phyloP scores from a whole-genome alignment of 2,888 invertebrate genomes.

The Thysanoteuthis rhombus region DNA sequence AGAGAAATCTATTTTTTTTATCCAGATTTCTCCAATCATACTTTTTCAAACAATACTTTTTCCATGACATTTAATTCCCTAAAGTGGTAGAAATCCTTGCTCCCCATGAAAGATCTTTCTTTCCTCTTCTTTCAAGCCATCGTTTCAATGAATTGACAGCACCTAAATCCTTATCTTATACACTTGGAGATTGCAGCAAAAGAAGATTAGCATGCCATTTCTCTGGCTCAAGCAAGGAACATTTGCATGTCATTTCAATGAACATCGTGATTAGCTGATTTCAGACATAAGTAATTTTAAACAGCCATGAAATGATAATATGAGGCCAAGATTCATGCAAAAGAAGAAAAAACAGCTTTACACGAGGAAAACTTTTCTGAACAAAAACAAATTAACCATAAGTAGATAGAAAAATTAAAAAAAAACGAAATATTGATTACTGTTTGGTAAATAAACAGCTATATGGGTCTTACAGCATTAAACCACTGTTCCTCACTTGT shows the following conservation, averaged over 20 bases:
- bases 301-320: background rate
- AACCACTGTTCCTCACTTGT: background rate
- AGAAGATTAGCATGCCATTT: background rate
- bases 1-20: background rate
- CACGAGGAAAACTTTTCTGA: background rate
- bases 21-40: slow-evolving; percentile 12
- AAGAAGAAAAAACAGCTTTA: background rate
- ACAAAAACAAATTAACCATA: background rate
- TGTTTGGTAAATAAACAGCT: background rate
- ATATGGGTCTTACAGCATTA: background rate
- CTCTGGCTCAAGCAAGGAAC: background rate
- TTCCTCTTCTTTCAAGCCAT: background rate
- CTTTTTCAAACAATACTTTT: slow-evolving; percentile 1
- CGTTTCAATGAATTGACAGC: background rate
- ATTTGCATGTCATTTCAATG: slow-evolving; percentile 12
- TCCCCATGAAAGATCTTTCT: background rate
- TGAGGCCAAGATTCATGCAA: background rate
- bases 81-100: background rate
- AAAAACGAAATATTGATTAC: background rate
- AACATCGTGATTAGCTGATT: background rate
- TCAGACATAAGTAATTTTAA: background rate
- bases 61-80: slow-evolving; percentile 12
- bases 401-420: background rate
- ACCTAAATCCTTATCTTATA: slow-evolving; percentile 12
- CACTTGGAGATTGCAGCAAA: slow-evolving; percentile 12